Evolutionary conservation across 2,797 vertebrate genomes (phyloP).

Genomic region (Choloepus didactylus): DNA sequence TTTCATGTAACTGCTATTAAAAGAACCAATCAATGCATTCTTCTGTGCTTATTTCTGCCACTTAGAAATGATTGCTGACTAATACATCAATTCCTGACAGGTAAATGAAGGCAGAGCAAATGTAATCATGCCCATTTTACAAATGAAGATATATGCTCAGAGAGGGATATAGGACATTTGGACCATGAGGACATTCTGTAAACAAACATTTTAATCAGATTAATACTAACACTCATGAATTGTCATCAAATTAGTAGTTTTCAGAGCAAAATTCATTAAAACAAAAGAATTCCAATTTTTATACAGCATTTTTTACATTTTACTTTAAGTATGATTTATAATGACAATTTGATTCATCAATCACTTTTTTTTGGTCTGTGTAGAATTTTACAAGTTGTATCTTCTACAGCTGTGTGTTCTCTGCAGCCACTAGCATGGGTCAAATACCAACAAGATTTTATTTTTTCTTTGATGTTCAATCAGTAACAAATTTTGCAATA

Average conservation of each 20-base stretch:
- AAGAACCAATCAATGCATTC: neutral
- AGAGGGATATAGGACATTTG: neutral
- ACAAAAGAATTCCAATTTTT: conserved; percentile 19
- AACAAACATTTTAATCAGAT: conserved; percentile 38
- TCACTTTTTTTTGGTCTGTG: neutral
- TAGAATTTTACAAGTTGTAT: neutral
- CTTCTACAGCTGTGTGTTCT: neutral
- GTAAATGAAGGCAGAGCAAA: neutral
- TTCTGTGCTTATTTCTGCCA: conserved; percentile 6
- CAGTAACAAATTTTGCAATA: neutral
- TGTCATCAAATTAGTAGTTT: conserved; percentile 6
- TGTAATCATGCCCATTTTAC: neutral
- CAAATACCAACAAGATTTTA: neutral
- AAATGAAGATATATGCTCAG: neutral
- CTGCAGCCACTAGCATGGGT: neutral
- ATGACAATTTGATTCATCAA: neutral
- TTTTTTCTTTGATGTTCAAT: conserved; percentile 7
- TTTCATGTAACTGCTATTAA: neutral
- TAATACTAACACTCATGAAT: neutral
- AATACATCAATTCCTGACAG: neutral
- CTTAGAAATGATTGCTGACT: neutral
- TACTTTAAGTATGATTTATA: neutral
- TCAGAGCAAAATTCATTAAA: conserved; percentile 7
- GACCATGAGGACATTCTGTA: neutral
- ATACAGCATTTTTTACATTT: neutral